Percentiles rank a stretch among this genome's conserved stretches.
Evolutionary conservation across 2,888 invertebrate genomes (phyloP).

Genomic region (Amblyteles armatorius): DNA sequence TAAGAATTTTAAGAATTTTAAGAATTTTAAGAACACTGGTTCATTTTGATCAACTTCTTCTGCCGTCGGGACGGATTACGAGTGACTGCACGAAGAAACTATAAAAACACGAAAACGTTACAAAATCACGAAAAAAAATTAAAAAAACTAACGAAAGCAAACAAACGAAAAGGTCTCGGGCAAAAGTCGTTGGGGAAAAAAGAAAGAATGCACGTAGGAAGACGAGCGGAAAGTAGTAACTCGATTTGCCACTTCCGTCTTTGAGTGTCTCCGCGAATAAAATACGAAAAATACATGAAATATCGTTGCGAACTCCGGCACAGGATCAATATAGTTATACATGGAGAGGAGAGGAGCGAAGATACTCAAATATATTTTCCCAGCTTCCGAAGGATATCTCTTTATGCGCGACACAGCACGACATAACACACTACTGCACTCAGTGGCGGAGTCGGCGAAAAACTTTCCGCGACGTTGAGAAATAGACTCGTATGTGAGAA

Average conservation of each 20-base stretch:
- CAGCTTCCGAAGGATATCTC: conserved; percentile 27
- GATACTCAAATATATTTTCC: conserved; percentile 35
- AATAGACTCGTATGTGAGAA: conserved; percentile 21
- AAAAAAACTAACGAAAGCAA: conserved; percentile 15
- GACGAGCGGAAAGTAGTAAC: conserved; percentile 44
- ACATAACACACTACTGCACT: conserved; percentile 21
- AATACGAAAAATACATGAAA: conserved; percentile 56
- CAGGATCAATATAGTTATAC: background rate
- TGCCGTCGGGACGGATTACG: background rate
- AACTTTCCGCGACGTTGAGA: conserved; percentile 40
- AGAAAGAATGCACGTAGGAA: conserved; percentile 18
- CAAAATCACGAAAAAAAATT: background rate
- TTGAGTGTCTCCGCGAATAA: conserved; percentile 40
- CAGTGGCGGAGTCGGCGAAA: conserved; percentile 2
- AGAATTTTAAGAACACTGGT: too few species aligned
- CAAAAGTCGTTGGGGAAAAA: background rate
- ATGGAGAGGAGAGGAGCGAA: background rate
- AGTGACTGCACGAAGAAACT: background rate
- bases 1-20: too few species aligned
- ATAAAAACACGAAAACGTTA: background rate
- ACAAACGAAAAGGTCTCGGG: background rate
- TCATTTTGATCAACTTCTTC: too few species aligned
- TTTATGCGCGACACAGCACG: conserved; percentile 6
- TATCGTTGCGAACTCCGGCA: conserved; percentile 20
- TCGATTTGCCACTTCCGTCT: conserved; percentile 59